Percentiles rank a stretch among this genome's conserved stretches.
phyloP scores from a whole-genome alignment of 92 coral and sea anemone genomes.

The Epizoanthus illoricatus region DNA sequence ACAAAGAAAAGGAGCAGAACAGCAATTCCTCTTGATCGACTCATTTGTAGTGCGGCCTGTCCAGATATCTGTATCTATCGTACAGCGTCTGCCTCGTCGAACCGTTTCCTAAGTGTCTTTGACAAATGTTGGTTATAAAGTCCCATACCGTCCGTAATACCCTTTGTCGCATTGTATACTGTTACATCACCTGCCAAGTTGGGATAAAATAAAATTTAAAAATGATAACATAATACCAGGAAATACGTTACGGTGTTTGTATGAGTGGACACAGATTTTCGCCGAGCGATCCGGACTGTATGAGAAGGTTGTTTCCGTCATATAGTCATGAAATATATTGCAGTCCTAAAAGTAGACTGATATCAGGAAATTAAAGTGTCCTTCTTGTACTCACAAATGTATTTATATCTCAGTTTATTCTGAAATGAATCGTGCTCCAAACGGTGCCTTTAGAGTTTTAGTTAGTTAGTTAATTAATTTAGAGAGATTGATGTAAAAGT shows the following conservation, averaged over 20 bases:
- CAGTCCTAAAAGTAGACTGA: no score
- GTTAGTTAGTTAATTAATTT: no score
- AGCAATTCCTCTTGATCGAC: neutral
- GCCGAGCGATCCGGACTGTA: no score
- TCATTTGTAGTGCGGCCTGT: neutral
- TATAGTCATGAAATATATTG: no score
- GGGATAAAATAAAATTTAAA: no score
- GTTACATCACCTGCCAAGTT: neutral
- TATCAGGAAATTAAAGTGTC: no score
- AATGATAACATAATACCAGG: slow-evolving; percentile 12
- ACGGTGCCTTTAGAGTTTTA: no score
- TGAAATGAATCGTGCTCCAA: no score
- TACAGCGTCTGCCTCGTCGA: neutral
- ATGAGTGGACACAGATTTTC: neutral
- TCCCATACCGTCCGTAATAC: neutral
- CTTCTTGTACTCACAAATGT: no score
- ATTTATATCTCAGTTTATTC: no score
- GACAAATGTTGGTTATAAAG: neutral
- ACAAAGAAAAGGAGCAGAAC: neutral
- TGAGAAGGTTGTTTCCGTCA: no score
- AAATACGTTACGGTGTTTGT: neutral
- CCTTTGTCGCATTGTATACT: neutral
- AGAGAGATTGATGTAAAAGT: no score
- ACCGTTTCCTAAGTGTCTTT: neutral
- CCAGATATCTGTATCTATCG: neutral